Percentiles rank a stretch among this genome's conserved stretches.
Evolutionary conservation across 2,113 vertebrate genomes (phyloP).

Genomic region (Saimiri boliviensis): DNA sequence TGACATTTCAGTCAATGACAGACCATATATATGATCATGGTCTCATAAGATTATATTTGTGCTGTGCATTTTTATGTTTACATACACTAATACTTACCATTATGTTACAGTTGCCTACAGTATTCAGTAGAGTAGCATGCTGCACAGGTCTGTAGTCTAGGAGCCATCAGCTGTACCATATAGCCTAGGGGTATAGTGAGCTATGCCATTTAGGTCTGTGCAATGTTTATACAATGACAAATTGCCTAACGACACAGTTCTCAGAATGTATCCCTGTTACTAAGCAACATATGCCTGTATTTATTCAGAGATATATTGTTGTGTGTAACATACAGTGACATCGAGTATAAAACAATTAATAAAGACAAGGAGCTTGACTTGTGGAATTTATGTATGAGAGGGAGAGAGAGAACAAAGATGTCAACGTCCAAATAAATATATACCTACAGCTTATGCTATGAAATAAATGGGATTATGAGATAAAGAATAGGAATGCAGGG

Average conservation of each 20-base stretch:
- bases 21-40: background rate
- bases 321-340: too few relatives aligned
- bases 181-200: background rate
- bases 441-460: background rate
- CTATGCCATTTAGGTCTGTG: background rate
- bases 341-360: background rate
- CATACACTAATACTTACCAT: too few relatives aligned
- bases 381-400: background rate
- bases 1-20: background rate
- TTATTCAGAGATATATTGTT: background rate
- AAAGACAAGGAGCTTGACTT: background rate
- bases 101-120: too few relatives aligned
- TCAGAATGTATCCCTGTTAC: background rate
- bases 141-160: background rate
- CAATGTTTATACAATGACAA: background rate
- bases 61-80: too few relatives aligned
- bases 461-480: background rate
- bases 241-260: background rate
- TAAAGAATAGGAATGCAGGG: background rate
- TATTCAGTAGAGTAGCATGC: too few relatives aligned
- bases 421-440: background rate
- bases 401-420: background rate
- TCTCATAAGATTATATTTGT: background rate
- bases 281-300: too few relatives aligned
- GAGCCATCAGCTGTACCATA: background rate